These are phyloP conservation scores for Probosciger aterrimus DNA, from an alignment of 2,113 vertebrate genomes.

Conservation along the genomic window DNA sequence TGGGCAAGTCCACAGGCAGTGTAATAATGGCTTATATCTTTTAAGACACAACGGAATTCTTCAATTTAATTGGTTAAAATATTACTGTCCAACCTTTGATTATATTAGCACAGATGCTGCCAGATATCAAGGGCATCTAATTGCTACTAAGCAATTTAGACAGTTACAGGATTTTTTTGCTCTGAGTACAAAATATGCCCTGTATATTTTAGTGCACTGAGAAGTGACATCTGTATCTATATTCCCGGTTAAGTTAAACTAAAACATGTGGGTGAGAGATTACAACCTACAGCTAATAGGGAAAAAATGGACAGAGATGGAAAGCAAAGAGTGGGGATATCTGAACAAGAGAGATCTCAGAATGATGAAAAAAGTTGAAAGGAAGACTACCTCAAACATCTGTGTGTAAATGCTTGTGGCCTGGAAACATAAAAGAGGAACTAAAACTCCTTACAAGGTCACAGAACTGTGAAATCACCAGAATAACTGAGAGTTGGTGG, in stretches of 20 bases:
- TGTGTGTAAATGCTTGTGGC: not conserved
- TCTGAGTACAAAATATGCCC: not conserved
- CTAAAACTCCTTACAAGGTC: not conserved
- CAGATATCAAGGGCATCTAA: not conserved
- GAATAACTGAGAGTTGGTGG: not conserved
- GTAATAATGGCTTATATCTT: not conserved
- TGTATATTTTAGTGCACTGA: not conserved
- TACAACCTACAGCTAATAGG: not conserved
- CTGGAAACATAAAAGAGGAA: not conserved
- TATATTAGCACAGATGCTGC: not conserved
- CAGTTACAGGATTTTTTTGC: not conserved
- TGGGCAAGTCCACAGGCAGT: not conserved
- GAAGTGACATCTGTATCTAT: not conserved
- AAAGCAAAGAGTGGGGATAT: not conserved
- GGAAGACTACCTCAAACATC: not conserved
- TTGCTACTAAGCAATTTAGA: not conserved
- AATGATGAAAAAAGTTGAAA: not conserved
- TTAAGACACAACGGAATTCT: not conserved
- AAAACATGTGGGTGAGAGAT: not conserved
- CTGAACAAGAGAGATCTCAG: not conserved
- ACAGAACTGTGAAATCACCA: not conserved
- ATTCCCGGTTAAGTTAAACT: not conserved
- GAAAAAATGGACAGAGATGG: not conserved
- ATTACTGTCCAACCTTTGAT: not conserved
- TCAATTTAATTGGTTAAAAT: not conserved